These are phyloP conservation scores for Agapornis roseicollis DNA, from an alignment of 2,113 vertebrate genomes.

Conservation along the genomic window DNA sequence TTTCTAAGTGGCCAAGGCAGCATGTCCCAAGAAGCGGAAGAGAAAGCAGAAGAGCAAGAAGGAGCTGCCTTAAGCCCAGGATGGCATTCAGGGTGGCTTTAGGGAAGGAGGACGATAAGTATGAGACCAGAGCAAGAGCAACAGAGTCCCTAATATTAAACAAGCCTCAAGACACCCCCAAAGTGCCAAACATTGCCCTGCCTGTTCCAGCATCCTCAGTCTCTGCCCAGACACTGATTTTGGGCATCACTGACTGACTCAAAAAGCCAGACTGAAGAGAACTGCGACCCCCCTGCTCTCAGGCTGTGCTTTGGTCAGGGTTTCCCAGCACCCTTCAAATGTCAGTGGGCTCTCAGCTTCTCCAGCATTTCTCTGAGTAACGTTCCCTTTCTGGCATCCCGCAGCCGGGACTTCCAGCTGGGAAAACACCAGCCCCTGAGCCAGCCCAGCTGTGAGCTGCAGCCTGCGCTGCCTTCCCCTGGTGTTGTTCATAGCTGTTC, in stretches of 20 bases:
- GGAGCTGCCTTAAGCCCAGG: not conserved
- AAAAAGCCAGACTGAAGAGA: not conserved
- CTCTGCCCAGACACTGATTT: not conserved
- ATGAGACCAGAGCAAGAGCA: not conserved
- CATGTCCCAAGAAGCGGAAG: not conserved
- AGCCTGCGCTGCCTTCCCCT: not conserved
- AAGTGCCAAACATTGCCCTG: not conserved
- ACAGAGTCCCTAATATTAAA: not conserved
- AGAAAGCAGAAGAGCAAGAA: not conserved
- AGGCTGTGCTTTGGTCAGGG: fast-evolving
- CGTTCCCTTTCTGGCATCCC: not conserved
- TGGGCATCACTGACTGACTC: not conserved
- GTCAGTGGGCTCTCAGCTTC: not conserved
- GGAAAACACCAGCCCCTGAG: not conserved
- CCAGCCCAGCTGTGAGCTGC: not conserved
- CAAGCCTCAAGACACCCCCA: not conserved
- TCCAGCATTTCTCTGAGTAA: not conserved
- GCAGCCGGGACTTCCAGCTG: not conserved
- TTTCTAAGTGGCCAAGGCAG: not conserved
- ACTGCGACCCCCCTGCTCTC: not conserved
- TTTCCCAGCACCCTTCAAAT: not conserved
- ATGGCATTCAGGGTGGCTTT: not conserved
- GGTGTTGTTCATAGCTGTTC: too few species aligned
- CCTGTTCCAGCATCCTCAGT: not conserved
- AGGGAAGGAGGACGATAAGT: not conserved